Percentiles rank a stretch among this genome's conserved stretches.
Conservation (phyloP, 2,888 invertebrate genomes). For the Balanococcus diminutus region DNA sequence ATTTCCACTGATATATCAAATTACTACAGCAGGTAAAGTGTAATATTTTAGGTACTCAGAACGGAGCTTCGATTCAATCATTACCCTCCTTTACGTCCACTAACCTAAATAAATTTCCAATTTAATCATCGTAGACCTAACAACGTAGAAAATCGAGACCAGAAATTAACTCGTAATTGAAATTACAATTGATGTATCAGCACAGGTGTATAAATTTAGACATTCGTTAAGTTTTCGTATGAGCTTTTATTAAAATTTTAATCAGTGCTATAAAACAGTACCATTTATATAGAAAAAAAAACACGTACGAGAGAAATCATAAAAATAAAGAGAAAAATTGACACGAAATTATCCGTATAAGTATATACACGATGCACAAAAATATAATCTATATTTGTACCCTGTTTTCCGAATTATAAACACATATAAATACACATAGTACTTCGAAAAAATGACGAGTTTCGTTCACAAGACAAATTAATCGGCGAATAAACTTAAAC, state of each 20-base stretch:
- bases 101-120: not conserved
- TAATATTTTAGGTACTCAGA: not conserved
- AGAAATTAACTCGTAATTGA: not conserved
- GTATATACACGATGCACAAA: constrained; percentile 33
- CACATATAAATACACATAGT: constrained; percentile 9
- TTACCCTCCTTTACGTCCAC: no score
- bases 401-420: constrained; percentile 43
- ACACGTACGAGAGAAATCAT: not conserved
- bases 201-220: constrained; percentile 12
- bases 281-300: not conserved
- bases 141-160: not conserved
- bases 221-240: constrained; percentile 27
- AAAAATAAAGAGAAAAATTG: constrained; percentile 35
- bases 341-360: constrained; percentile 26
- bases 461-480: constrained; percentile 13
- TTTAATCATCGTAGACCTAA: not conserved
- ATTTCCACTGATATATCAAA: constrained; percentile 17
- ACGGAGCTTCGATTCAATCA: not conserved
- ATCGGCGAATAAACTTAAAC: constrained; percentile 3
- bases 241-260: constrained; percentile 13
- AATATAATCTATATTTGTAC: constrained; percentile 17
- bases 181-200: not conserved
- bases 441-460: not conserved
- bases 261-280: constrained; percentile 27
- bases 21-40: not conserved